phyloP scores from a whole-genome alignment of 2,797 vertebrate genomes.

The Ctenopoma multispine region DNA sequence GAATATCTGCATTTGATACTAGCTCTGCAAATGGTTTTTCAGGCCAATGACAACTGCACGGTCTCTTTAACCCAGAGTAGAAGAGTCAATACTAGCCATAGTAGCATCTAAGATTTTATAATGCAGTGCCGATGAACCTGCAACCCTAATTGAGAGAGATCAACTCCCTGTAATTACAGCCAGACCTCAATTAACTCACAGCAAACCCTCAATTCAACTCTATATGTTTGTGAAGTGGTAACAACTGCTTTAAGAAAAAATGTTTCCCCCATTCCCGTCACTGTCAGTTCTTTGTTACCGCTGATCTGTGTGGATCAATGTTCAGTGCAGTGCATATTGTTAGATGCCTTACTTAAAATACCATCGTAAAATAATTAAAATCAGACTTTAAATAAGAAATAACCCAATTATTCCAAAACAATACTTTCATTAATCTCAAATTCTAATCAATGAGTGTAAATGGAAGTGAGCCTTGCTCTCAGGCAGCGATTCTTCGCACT shows the following conservation, averaged over 20 bases:
- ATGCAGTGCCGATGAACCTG: slow-evolving; percentile 64
- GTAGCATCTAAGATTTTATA: slow-evolving; percentile 62
- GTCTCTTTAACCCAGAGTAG: slow-evolving; percentile 55
- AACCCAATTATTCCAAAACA: slow-evolving; percentile 38
- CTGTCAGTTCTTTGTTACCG: slow-evolving; percentile 5
- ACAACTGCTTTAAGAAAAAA: slow-evolving; percentile 57
- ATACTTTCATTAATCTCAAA: slow-evolving; percentile 48
- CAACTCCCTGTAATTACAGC: slow-evolving; percentile 67
- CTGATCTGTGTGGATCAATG: slow-evolving; percentile 35
- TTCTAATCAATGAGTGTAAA: slow-evolving; percentile 37
- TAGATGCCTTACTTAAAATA: slow-evolving; percentile 39
- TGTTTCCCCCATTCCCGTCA: slow-evolving; percentile 19
- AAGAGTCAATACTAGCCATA: slow-evolving; percentile 63
- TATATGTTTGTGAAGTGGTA: slow-evolving; percentile 63
- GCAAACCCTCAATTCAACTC: slow-evolving; percentile 55
- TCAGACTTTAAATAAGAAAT: slow-evolving; percentile 41
- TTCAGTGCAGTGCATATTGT: slow-evolving; percentile 18
- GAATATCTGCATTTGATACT: slow-evolving; percentile 43
- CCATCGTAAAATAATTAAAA: slow-evolving; percentile 30
- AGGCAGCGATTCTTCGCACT: slow-evolving; percentile 24
- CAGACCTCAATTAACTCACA: slow-evolving; percentile 75
- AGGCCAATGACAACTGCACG: slow-evolving; percentile 56
- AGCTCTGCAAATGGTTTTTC: slow-evolving; percentile 51
- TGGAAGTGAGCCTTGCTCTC: slow-evolving; percentile 28
- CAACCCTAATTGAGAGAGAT: slow-evolving; percentile 53